Evolutionary conservation across 2,113 vertebrate genomes (phyloP).

Genomic region (Recurvirostra avosetta): DNA sequence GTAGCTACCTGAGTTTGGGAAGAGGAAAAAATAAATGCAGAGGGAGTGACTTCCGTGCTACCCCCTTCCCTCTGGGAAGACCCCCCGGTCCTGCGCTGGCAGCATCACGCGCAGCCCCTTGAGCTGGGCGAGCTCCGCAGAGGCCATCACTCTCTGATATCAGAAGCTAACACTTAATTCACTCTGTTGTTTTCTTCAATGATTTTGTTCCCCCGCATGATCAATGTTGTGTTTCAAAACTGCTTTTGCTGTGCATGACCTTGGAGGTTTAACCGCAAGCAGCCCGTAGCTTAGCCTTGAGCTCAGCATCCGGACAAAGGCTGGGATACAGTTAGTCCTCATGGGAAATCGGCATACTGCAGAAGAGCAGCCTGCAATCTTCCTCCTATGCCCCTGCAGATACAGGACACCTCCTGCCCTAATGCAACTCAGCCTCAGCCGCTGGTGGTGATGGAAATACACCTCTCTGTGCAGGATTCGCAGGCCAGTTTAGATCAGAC

Average conservation of each 20-base stretch:
- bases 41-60: background rate
- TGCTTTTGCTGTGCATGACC: background rate
- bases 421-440: accelerated
- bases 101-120: accelerated
- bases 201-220: background rate
- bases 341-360: accelerated
- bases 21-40: background rate
- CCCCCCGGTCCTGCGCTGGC: background rate
- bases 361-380: background rate
- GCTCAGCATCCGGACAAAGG: background rate
- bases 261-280: background rate
- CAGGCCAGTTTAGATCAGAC: background rate
- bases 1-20: background rate
- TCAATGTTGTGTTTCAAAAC: accelerated
- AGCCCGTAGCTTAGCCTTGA: background rate
- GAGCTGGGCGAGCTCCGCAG: accelerated
- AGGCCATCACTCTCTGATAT: background rate
- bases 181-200: background rate
- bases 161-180: background rate
- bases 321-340: too few relatives aligned
- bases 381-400: accelerated
- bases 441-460: accelerated
- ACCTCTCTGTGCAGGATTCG: background rate
- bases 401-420: background rate
- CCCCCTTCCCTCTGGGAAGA: background rate